These are phyloP conservation scores for Cryptoprocta ferox DNA, from an alignment of 2,797 vertebrate species.

Conservation along the genomic window DNA sequence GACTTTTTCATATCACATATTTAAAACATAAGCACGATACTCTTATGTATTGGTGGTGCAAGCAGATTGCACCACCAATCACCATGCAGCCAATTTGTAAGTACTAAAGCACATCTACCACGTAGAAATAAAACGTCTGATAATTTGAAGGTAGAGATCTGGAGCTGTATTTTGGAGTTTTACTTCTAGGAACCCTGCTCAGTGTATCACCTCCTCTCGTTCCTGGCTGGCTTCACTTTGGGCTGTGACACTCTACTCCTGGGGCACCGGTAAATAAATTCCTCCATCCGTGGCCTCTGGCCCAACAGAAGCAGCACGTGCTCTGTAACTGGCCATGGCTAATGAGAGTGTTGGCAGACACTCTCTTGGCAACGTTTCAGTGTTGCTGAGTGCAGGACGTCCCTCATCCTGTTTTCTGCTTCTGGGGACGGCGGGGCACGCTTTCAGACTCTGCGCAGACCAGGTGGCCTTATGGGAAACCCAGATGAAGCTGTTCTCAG, in stretches of 20 bases:
- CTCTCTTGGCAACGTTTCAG: not conserved
- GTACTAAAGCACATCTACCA: not conserved
- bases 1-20: not conserved
- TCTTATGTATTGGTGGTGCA: no score
- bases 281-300: not conserved
- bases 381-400: not conserved
- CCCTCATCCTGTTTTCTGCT: not conserved
- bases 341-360: not conserved
- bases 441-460: not conserved
- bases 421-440: not conserved
- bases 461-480: not conserved
- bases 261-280: not conserved
- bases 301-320: not conserved
- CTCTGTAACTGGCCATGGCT: not conserved
- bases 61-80: not conserved
- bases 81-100: not conserved
- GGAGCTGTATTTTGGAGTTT: not conserved
- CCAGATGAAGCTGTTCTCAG: not conserved
- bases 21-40: not conserved
- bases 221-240: not conserved
- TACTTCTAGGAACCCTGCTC: not conserved
- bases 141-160: not conserved
- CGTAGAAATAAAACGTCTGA: not conserved
- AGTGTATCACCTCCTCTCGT: not conserved
- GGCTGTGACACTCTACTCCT: not conserved